A percentile compares a stretch with the other conserved stretches of the same genome.
Evolutionary conservation across 2,113 vertebrate species (phyloP).

Genomic region (Tragulus kanchil): DNA sequence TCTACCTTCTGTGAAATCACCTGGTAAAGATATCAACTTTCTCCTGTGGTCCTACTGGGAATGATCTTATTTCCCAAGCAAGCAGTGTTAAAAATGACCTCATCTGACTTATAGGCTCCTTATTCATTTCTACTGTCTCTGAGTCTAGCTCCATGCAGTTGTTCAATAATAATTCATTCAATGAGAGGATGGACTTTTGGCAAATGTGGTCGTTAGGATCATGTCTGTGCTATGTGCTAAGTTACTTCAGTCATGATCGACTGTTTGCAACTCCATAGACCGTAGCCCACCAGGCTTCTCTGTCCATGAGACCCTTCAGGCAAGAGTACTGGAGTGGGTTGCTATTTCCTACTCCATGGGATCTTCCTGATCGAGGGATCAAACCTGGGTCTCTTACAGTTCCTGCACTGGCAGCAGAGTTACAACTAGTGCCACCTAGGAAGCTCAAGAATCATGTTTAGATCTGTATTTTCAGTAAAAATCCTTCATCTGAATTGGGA

Average conservation of each 20-base stretch:
- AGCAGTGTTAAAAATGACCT: neutral
- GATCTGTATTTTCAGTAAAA: neutral
- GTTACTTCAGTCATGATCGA: too few relatives aligned
- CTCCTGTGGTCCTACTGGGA: neutral
- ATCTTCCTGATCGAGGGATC: too few relatives aligned
- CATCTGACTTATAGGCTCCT: neutral
- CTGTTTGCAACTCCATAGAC: too few relatives aligned
- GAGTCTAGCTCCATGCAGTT: neutral
- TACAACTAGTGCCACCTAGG: too few relatives aligned
- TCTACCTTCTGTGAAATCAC: neutral
- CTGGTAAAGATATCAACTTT: neutral
- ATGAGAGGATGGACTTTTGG: neutral
- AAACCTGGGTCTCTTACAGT: too few relatives aligned
- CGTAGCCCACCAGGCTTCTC: too few relatives aligned
- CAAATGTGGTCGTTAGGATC: neutral
- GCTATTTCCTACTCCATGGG: too few relatives aligned
- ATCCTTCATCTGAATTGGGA: neutral
- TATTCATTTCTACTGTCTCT: neutral
- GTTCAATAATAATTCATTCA: neutral
- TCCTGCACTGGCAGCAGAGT: too few relatives aligned
- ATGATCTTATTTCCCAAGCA: neutral
- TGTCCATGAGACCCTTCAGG: too few relatives aligned
- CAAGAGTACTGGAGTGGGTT: too few relatives aligned
- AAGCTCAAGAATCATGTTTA: neutral
- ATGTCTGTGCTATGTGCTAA: too few relatives aligned